Evolutionary conservation across 2,888 invertebrate species (phyloP).

Genomic region (Marronus borbonicus): DNA sequence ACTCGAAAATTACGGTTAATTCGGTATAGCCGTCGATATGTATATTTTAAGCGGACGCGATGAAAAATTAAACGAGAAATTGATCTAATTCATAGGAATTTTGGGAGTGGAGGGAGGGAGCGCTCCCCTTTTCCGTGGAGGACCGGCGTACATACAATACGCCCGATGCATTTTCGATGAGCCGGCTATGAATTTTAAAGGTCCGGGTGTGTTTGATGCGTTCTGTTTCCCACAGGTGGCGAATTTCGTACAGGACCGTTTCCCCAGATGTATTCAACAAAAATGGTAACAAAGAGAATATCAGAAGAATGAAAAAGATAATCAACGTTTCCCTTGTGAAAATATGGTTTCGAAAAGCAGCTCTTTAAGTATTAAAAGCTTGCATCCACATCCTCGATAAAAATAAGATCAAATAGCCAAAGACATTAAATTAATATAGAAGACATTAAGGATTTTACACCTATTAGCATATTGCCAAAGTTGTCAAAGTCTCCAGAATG

Average conservation of each 20-base stretch:
- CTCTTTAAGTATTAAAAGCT: no score
- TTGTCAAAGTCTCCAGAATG: no score
- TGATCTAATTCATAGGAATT: slow-evolving; percentile 42
- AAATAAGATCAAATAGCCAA: no score
- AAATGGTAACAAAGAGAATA: no score
- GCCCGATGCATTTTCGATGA: slow-evolving; percentile 35
- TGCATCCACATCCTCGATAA: no score
- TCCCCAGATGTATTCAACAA: neutral
- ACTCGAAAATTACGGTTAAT: slow-evolving; percentile 42
- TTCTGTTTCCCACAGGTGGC: slow-evolving; percentile 36
- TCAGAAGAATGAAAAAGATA: no score
- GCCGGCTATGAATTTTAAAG: slow-evolving; percentile 33
- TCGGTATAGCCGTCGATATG: slow-evolving; percentile 41
- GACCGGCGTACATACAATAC: neutral
- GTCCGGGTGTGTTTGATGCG: slow-evolving; percentile 17
- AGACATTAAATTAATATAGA: no score
- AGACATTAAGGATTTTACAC: no score
- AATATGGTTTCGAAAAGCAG: no score
- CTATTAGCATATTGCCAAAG: no score
- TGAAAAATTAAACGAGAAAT: slow-evolving; percentile 34
- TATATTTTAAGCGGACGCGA: slow-evolving; percentile 27
- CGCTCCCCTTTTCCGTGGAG: neutral
- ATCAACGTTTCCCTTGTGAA: no score
- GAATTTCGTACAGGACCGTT: slow-evolving; percentile 18
- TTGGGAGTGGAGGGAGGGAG: neutral